Evolutionary conservation across 2,113 vertebrate species (phyloP).

Genomic region (Melanostigma gelatinosum): DNA sequence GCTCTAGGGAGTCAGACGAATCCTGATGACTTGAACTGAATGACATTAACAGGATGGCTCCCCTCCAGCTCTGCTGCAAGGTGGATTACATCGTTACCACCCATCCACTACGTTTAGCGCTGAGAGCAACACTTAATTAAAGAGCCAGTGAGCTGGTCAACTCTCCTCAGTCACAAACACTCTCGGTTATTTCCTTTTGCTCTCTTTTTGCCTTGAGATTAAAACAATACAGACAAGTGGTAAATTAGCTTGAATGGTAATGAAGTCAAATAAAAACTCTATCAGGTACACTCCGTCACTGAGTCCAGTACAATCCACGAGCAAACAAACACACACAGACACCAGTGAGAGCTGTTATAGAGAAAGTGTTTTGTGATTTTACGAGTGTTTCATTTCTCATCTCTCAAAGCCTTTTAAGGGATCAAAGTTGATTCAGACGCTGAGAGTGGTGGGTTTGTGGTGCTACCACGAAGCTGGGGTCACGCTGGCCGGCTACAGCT

Average conservation of each 20-base stretch:
- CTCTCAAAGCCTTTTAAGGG: constrained; percentile 7
- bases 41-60: constrained; percentile 71
- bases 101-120: constrained; percentile 59
- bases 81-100: constrained; percentile 68
- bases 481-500: not conserved
- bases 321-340: not conserved
- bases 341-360: not conserved
- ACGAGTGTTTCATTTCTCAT: not conserved
- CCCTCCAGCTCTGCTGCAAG: constrained; percentile 65
- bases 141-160: constrained; percentile 46
- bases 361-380: not conserved
- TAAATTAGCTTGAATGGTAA: constrained; percentile 37
- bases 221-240: constrained; percentile 30
- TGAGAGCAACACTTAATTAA: constrained; percentile 74
- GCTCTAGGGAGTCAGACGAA: constrained; percentile 46
- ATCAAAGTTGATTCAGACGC: not conserved
- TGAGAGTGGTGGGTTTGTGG: not conserved
- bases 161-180: constrained; percentile 19
- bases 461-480: not conserved
- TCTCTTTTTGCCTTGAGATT: constrained; percentile 52
- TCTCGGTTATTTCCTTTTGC: not conserved
- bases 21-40: constrained; percentile 56
- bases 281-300: not conserved
- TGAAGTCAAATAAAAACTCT: constrained; percentile 2
- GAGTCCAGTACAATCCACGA: not conserved